Conservation (phyloP, 2,113 vertebrate species). For the Nanger granti region DNA sequence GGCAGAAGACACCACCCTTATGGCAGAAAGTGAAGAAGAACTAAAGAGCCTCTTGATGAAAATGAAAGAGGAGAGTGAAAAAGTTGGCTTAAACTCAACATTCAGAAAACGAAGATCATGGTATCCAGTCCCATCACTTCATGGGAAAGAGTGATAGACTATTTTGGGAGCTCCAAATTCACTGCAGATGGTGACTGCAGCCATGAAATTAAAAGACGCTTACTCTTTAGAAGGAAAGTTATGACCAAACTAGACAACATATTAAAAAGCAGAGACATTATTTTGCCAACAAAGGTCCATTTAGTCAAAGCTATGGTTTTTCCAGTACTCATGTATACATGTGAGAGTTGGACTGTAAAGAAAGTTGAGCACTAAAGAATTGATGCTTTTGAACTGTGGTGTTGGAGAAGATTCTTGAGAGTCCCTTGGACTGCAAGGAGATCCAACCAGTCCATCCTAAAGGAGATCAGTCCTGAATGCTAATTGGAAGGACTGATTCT, state of each 20-base stretch:
- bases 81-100: neutral
- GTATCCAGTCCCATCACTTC: neutral
- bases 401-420: neutral
- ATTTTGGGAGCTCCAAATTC: accelerated
- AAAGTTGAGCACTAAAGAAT: neutral
- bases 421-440: neutral
- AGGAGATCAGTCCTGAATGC: neutral
- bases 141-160: neutral
- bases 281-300: neutral
- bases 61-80: neutral
- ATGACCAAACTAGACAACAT: neutral
- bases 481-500: neutral
- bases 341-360: neutral
- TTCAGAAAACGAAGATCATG: neutral
- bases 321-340: neutral
- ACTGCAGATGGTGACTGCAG: neutral
- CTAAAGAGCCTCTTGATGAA: neutral
- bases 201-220: neutral
- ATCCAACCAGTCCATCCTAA: neutral
- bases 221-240: neutral
- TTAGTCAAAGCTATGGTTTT: neutral
- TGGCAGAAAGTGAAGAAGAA: neutral
- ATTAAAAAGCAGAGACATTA: neutral
- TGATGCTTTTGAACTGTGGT: neutral
- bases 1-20: neutral